A percentile compares a stretch with the other conserved stretches of the same genome.
Conservation (phyloP, 1,140 invertebrate species). For the Stratiolaelaps scimitus region DNA sequence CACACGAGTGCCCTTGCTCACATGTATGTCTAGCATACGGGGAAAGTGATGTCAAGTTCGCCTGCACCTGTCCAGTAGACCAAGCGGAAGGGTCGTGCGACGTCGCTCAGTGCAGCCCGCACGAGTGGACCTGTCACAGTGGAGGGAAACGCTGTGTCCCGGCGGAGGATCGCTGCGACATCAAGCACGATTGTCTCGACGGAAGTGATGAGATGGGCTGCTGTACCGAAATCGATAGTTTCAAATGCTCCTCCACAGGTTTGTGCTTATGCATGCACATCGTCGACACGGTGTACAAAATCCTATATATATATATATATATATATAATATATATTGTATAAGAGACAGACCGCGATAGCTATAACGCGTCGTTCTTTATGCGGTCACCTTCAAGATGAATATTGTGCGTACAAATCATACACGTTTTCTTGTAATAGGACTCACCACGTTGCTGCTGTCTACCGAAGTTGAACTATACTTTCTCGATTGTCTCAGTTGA, state of each 20-base stretch:
- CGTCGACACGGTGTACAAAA: constrained; percentile 2
- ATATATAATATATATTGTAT: too few species aligned
- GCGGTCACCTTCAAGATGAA: too few species aligned
- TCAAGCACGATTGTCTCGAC: constrained; percentile 34
- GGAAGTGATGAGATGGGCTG: constrained; percentile 34
- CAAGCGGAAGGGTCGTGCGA: constrained; percentile 29
- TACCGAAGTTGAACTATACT: too few species aligned
- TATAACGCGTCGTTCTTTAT: too few species aligned
- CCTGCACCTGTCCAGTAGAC: constrained; percentile 25
- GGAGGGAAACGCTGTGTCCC: constrained; percentile 55
- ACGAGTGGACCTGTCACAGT: constrained; percentile 43
- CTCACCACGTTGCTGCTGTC: too few species aligned
- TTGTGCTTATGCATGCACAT: constrained; percentile 33
- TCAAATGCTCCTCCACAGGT: constrained; percentile 10
- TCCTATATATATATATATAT: too few species aligned
- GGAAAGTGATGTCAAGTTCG: constrained; percentile 28
- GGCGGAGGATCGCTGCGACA: constrained; percentile 45
- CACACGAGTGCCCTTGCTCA: not conserved
- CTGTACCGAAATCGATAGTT: constrained; percentile 26
- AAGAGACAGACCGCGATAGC: too few species aligned
- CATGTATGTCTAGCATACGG: not conserved
- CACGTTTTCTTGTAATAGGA: too few species aligned
- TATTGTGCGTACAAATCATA: too few species aligned
- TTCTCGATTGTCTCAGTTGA: too few species aligned
- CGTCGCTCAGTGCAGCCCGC: constrained; percentile 29